These are phyloP conservation scores for Palythoa caribaeorum DNA, from an alignment of 92 coral and sea anemone genomes.

Conservation along the genomic window DNA sequence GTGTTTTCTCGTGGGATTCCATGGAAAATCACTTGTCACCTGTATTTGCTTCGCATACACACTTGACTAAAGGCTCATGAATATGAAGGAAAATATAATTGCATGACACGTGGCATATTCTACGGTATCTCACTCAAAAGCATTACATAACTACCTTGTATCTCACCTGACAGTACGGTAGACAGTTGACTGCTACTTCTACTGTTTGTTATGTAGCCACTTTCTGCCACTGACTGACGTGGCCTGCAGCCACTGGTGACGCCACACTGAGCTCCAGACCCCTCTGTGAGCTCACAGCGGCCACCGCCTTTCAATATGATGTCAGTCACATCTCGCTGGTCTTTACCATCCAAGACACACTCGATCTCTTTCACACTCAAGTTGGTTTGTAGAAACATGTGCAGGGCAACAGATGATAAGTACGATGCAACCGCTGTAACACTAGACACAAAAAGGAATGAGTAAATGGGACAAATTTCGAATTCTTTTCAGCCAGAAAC, in stretches of 20 bases:
- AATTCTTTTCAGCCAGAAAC: no score
- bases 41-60: no score
- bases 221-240: conserved; percentile 8
- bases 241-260: not conserved
- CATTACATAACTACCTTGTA: not conserved
- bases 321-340: conserved; percentile 66
- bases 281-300: conserved; percentile 1
- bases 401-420: conserved; percentile 78
- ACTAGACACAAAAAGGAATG: conserved; percentile 27
- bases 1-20: no score
- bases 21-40: no score
- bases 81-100: no score
- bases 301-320: conserved; percentile 54
- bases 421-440: conserved; percentile 62
- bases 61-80: no score
- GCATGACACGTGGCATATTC: no score
- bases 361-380: conserved; percentile 72
- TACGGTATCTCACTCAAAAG: no score
- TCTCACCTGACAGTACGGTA: not conserved
- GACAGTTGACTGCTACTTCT: conserved; percentile 45
- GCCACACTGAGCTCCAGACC: not conserved
- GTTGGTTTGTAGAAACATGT: conserved; percentile 84
- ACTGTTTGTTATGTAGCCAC: conserved; percentile 21
- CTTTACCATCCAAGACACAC: conserved; percentile 68
- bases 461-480: no score